Evolutionary conservation across 1,140 invertebrate species (phyloP).

Genomic region (Augochlora pura): DNA sequence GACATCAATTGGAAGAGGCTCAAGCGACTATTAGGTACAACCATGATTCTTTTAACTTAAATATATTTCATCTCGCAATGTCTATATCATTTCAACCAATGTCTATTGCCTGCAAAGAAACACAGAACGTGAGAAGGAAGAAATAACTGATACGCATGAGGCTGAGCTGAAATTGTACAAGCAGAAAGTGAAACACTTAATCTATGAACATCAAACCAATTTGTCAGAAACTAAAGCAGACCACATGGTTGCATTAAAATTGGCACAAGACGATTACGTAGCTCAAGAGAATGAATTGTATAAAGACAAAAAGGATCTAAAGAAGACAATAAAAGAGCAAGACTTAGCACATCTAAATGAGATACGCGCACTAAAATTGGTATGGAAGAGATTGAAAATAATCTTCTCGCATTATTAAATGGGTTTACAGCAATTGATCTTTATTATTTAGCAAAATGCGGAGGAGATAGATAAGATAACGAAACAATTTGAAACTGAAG

Average conservation of each 20-base stretch:
- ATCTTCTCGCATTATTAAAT: constrained; percentile 2
- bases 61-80: background rate
- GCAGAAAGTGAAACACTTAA: constrained; percentile 95
- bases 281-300: constrained; percentile 88
- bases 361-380: constrained; percentile 84
- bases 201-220: constrained; percentile 94
- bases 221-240: constrained; percentile 89
- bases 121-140: constrained; percentile 94
- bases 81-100: too few relatives aligned
- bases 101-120: constrained; percentile 79
- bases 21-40: constrained; percentile 84
- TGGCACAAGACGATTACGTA: constrained; percentile 87
- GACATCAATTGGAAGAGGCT: constrained; percentile 90
- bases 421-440: constrained; percentile 18
- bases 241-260: constrained; percentile 87
- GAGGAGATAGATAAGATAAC: constrained; percentile 86
- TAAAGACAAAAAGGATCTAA: constrained; percentile 89
- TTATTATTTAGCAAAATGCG: constrained; percentile 62
- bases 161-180: constrained; percentile 93
- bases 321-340: constrained; percentile 87
- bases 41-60: background rate
- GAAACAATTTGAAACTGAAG: constrained; percentile 87
- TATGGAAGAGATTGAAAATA: constrained; percentile 65
- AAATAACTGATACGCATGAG: constrained; percentile 92
- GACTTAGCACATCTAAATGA: constrained; percentile 85